Percentiles rank a stretch among this genome's conserved stretches.
These are phyloP conservation scores for Frankliniella intonsa DNA, from an alignment of 2,888 invertebrate genomes.

Conservation along the genomic window DNA sequence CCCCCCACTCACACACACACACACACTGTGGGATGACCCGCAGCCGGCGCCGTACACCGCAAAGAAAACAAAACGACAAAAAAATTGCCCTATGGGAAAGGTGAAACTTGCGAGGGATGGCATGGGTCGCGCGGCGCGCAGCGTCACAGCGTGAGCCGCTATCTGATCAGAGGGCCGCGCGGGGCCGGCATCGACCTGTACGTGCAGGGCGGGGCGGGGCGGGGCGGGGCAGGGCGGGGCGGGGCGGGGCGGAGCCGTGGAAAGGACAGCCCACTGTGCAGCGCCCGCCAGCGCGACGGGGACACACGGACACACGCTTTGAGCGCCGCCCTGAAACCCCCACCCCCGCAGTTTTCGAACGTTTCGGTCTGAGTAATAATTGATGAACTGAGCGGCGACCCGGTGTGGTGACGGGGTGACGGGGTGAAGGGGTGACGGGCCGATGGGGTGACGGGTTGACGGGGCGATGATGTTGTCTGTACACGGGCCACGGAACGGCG, in stretches of 20 bases:
- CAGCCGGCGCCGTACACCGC: too few relatives aligned
- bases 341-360: neutral
- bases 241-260: constrained; percentile 39
- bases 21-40: too few relatives aligned
- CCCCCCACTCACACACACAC: too few relatives aligned
- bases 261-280: neutral
- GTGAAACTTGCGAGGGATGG: neutral
- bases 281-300: neutral
- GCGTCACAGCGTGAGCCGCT: constrained; percentile 15
- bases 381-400: neutral
- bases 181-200: constrained; percentile 49
- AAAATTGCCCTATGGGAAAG: neutral
- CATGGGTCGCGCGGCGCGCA: neutral
- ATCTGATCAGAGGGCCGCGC: constrained; percentile 29
- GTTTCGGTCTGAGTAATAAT: neutral
- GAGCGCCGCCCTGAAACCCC: constrained; percentile 31
- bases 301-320: constrained; percentile 29
- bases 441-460: neutral
- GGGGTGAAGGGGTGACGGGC: neutral
- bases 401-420: neutral
- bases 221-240: constrained; percentile 40
- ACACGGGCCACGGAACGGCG: too few relatives aligned
- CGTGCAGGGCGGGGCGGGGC: constrained; percentile 49
- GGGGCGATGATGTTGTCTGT: too few relatives aligned
- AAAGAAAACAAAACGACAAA: neutral